Evolutionary conservation across 2,113 vertebrate genomes (phyloP), one percentile per base, ranked within the genome.

Genomic region (Urocynchramus pylzowi): DNA sequence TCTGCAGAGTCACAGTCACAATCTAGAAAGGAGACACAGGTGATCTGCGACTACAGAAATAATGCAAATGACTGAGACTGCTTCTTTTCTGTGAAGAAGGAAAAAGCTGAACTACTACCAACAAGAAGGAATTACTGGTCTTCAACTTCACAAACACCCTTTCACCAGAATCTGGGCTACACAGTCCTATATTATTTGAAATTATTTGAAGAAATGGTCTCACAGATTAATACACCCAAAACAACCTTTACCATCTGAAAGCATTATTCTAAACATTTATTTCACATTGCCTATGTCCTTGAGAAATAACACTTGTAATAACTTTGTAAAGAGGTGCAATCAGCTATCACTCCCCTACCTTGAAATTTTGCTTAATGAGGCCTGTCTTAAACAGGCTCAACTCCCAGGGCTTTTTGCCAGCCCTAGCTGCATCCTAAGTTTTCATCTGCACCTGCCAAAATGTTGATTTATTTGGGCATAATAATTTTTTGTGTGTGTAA

Each of bases 291-390:
- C 16, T 56, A 26, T 64, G 60, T 41, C 92, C 79, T 94, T 89
- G 68, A 47, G 11, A 87, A 93, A 59, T 16, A 67, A 71, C 23
- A 18, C 22, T 44, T 41, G 8, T 9, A 87, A 52, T 68, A 63
- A 41, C 35, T 81, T 90, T 14, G 18, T 41, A 84, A 88, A 88
- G 56, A 90, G 31, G 5, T 69, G 3, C 49, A 64, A 84, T 81
- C 87, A 80, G 24, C 71, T 86, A 35, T 70, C 37, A 50, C 56
- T 92, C 44, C 16, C 41, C 37, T 69, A 65, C 37, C 35, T 65
- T 89, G 69, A 93, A 88, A 87, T 71, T 85, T 64, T 90, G 80
- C 49, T 93, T 94, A 95, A 96, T 90, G 86, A 92, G 45, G 60
- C 90, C 73, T 84, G 18, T 87, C 93, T 78, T 60, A 75, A 87